phyloP scores from a whole-genome alignment of 2,113 vertebrate species.

The Lepus americanus region DNA sequence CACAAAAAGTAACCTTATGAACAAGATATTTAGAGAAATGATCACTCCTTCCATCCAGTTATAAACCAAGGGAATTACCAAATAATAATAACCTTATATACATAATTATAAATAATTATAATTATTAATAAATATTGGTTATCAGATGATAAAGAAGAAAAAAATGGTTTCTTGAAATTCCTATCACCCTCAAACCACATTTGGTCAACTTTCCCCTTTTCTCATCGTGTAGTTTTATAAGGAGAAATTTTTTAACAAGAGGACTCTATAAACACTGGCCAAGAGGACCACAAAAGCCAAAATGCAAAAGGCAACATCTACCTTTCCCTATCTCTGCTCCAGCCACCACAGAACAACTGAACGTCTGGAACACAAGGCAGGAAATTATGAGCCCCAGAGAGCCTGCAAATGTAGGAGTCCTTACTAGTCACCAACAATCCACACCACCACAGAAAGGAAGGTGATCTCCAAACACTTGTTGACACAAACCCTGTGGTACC shows the following conservation, averaged over 20 bases:
- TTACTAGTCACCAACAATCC: background rate
- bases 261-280: background rate
- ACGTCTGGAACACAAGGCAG: background rate
- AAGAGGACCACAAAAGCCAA: background rate
- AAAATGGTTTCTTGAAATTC: background rate
- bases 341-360: conserved; percentile 15
- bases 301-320: background rate
- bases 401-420: background rate
- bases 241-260: conserved; percentile 10
- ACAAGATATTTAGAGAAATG: background rate
- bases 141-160: conserved; percentile 28
- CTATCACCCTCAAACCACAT: background rate
- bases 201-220: background rate
- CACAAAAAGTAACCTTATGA: background rate
- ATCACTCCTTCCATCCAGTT: background rate
- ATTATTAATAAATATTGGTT: conserved; percentile 9
- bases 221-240: background rate
- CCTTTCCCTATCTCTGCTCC: background rate
- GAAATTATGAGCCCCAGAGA: background rate
- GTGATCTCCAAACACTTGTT: background rate
- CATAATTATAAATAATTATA: background rate
- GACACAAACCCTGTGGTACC: background rate
- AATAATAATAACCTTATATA: background rate
- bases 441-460: background rate
- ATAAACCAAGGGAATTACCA: background rate